These are phyloP conservation scores for Cryptocheilus praepositus DNA, from an alignment of 2,888 invertebrate species.

Conservation along the genomic window DNA sequence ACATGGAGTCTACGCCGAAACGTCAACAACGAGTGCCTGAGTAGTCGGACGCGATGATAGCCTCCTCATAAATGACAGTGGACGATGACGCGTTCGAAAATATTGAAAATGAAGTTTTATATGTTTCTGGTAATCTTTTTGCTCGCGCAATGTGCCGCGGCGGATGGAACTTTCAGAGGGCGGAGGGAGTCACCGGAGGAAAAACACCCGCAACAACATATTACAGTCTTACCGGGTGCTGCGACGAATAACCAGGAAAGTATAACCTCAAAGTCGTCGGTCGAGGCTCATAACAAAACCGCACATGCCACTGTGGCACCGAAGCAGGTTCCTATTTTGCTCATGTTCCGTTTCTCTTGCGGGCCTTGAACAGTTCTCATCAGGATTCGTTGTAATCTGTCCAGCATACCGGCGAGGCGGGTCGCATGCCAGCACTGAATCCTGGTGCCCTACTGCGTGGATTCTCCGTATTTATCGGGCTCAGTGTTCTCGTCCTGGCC, in stretches of 20 bases:
- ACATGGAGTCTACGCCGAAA: conserved; percentile 45
- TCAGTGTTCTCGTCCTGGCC: conserved; percentile 68
- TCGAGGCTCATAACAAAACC: conserved; percentile 35
- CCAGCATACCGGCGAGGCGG: conserved; percentile 15
- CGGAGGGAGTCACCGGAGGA: conserved; percentile 13
- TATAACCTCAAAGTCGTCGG: conserved; percentile 45
- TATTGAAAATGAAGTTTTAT: conserved; percentile 54
- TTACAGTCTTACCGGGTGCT: conserved; percentile 8
- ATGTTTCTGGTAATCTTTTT: conserved; percentile 56
- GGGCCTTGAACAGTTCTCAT: not conserved
- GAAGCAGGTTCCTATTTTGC: conserved; percentile 37
- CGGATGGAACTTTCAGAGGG: conserved; percentile 45
- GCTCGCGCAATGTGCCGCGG: conserved; percentile 46
- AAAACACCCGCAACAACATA: conserved; percentile 25
- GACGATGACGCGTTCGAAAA: conserved; percentile 59
- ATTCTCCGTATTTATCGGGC: conserved; percentile 71
- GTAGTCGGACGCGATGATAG: conserved; percentile 28
- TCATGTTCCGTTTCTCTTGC: not conserved
- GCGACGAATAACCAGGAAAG: conserved; percentile 19
- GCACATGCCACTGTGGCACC: conserved; percentile 20
- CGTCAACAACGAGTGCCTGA: conserved; percentile 31
- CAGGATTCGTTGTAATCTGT: conserved; percentile 26
- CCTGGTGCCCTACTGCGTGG: conserved; percentile 70
- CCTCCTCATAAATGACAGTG: conserved; percentile 45
- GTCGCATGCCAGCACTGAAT: conserved; percentile 57